Conservation (phyloP, 2,888 invertebrate species). For the Axea sp. region DNA sequence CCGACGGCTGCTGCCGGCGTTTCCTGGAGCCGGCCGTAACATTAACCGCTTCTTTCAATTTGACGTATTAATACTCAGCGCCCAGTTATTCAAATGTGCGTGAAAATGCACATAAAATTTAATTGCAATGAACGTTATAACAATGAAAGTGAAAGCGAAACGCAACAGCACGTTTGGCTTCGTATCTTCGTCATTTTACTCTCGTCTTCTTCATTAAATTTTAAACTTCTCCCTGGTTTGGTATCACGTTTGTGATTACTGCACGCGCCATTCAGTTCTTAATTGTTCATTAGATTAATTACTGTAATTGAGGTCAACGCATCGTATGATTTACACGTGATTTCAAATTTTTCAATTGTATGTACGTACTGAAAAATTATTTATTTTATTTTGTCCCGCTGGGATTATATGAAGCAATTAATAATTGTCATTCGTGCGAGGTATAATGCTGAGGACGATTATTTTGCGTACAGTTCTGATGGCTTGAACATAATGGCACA, state of each 20-base stretch:
- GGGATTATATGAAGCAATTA: slow-evolving; percentile 15
- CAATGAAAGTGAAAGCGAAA: slow-evolving; percentile 47
- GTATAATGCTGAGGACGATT: slow-evolving; percentile 10
- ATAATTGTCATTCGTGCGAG: slow-evolving; percentile 21
- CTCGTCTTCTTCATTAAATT: too few relatives aligned
- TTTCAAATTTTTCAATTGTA: slow-evolving; percentile 10
- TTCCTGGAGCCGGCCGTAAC: slow-evolving; percentile 24
- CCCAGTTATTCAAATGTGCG: slow-evolving; percentile 20
- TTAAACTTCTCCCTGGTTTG: neutral
- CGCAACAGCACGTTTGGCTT: too few relatives aligned
- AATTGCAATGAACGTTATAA: slow-evolving; percentile 20
- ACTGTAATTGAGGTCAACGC: slow-evolving; percentile 17
- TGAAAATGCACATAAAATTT: slow-evolving; percentile 30
- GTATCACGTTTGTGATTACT: neutral
- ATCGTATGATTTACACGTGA: slow-evolving; percentile 3
- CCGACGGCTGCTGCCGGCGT: slow-evolving; percentile 27
- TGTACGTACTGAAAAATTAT: slow-evolving; percentile 16
- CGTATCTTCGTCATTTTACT: neutral
- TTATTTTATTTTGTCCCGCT: slow-evolving; percentile 15
- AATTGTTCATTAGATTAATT: slow-evolving; percentile 21
- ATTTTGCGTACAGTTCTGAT: slow-evolving; percentile 14
- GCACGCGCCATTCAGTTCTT: neutral
- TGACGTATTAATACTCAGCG: slow-evolving; percentile 17
- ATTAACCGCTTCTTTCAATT: slow-evolving; percentile 37
- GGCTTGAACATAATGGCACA: slow-evolving; percentile 22